Evolutionary conservation across 2,888 invertebrate species (phyloP), one percentile per base, ranked within the genome.

Genomic region (Patella ulyssiponensis): DNA sequence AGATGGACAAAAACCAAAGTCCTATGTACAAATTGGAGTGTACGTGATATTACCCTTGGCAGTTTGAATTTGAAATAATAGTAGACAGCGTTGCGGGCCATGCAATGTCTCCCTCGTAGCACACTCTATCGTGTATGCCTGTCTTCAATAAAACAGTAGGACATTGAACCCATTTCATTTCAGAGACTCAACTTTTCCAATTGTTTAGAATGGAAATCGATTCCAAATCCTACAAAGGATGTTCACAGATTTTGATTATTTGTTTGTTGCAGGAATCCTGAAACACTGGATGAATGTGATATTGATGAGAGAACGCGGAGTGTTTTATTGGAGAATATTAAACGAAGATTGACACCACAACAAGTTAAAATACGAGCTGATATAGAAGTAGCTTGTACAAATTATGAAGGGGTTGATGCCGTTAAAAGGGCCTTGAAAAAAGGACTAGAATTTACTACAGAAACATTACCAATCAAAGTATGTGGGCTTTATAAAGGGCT

Each of bases 381-480:
- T 88, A 95, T 98, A 87, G 96, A 97, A 92, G 97, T 97, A 84
- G 96, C 97, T 0, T 98, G 98, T 92, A 98, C 97, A 88, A 96
- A 97, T 1, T 99, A 99, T 89, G 99, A 99, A 92, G 99, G 99
- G 71, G 98, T 99, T 84, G 99, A 99, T 93, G 99, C 99, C 4
- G 98, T 99, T 0, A 98, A 99, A 91, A 89, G 88, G 76, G 97
- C 99, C 0, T 93, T 99, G 69, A 95, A 95, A 91, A 94, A 96
- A 82, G 99, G 99, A 1, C 94, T 99, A 58, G 95, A 96, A 69
- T 93, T 97, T 75, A 98, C 98, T 4, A 97, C 97, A 0, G 95
- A 96, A 85, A 97, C 97, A 86, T 94, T 99, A 93, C 98, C 98
- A 0, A 97, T 99, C 86, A 98, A 98, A 88, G 93, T 93, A 84